phyloP scores from a whole-genome alignment of 37 sponge, comb jelly and placozoan genomes.

The Bolinopsis microptera region DNA sequence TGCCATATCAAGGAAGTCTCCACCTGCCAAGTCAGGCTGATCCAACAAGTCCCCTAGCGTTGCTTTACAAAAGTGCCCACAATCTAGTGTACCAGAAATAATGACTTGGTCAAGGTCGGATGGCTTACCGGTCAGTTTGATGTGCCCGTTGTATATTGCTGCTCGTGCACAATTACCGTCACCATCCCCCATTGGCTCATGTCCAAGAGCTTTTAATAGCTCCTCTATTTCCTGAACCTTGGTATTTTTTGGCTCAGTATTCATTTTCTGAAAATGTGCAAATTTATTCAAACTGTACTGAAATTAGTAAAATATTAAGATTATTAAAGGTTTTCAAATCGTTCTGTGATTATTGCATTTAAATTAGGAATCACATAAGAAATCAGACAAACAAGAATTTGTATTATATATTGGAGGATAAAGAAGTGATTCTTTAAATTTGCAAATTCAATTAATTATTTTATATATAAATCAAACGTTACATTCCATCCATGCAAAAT shows the following conservation, averaged over 20 bases:
- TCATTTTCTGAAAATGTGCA: too few species aligned
- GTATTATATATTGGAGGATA: too few species aligned
- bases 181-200: neutral
- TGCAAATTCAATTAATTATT: too few species aligned
- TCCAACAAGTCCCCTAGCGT: constrained; percentile 68
- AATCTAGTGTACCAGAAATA: neutral
- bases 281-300: too few species aligned
- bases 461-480: too few species aligned
- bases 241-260: neutral
- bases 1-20: constrained; percentile 63
- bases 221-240: neutral
- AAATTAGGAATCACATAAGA: too few species aligned
- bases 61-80: constrained; percentile 17
- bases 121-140: neutral
- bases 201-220: neutral
- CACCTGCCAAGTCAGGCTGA: constrained; percentile 69
- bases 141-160: neutral
- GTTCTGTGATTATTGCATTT: too few species aligned
- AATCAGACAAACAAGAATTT: too few species aligned
- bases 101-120: constrained; percentile 45
- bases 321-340: too few species aligned
- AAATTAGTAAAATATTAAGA: too few species aligned
- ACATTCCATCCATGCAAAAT: too few species aligned
- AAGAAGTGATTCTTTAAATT: too few species aligned
- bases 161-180: constrained; percentile 22